Base-by-base conservation (phyloP, 2,888 invertebrate genomes). In the Clepsis dumicolana region DNA sequence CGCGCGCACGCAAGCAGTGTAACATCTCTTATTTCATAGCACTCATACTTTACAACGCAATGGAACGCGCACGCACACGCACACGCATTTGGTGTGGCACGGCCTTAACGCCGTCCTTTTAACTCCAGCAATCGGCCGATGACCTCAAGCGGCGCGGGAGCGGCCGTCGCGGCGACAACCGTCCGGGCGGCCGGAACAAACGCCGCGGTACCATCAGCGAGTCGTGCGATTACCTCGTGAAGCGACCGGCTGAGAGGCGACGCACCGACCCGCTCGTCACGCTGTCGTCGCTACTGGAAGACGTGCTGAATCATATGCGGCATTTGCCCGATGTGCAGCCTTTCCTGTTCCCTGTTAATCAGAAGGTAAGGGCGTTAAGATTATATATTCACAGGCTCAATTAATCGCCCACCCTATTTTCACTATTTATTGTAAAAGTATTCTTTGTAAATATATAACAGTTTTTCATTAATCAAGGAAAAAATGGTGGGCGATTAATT, bases 211-310 rank as follows among this genome's bases (percentile, higher is more conserved):
- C 87, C 0, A 84, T 81, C 1, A 85, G 86, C 32, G 93, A 93
- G 70, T 80, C 90, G 0, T 92, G 96, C 88, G 99, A 99, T 91
- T 99, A 99, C 80, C 91, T 99, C 4, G 98, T 97, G 76, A 95
- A 96, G 21, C 95, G 96, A 75, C 97, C 98, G 0, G 97, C 98
- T 0, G 98, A 99, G 83, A 93, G 99, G 7, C 94, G 98, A 0
- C 94, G 99, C 50, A 98, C 99, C 0, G 99, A 99, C 92, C 99
- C 99, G 0, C 96, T 99, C 0, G 99, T 99, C 14, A 98, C 99
- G 0, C 90, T 99, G 64, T 98, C 98, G 0, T 97, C 98, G 0
- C 96, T 99, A 73, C 92, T 99, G 52, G 99, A 99, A 83, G 96
- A 96, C 64, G 98, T 99, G 67, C 91, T 99, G 10, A 98, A 98